Evolutionary conservation across 2,888 invertebrate genomes (phyloP), one percentile per base, ranked within the genome.

Genomic region (Xanthorhoe designata): DNA sequence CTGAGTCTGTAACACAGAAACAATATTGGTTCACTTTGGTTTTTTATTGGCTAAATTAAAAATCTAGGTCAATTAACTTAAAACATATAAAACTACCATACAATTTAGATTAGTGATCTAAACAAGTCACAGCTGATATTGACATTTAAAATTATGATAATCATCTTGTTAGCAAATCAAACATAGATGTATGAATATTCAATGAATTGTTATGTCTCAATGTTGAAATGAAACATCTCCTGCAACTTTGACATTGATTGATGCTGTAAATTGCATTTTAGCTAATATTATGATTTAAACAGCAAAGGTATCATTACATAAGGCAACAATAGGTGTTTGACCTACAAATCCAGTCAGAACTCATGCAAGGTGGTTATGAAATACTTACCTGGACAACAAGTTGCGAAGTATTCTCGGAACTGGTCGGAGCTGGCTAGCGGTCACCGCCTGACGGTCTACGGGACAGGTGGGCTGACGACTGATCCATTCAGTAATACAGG

Each of bases 401-500:
- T 99, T 99, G 82, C 98, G 95, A 76, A 98, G 95, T 85, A 99
- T 99, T 84, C 99, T 95, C 51, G 99, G 99, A 72, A 98, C 98
- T 69, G 98, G 97, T 85, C 98, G 95, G 38, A 99, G 94, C 89
- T 98, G 98, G 69, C 96, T 96, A n/a, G 97, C 95, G 45, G 98
- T 98, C 75, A 99, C 96, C 58, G 97, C 95, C 84, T 97, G 98
- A 61, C 99, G 95, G 91, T 99, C 99, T 53, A 99, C 97, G 3
- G 99, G 99, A 84, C 99, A 99, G 42, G 98, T 98, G 17, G 98
- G 98, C 87, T 98, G 98, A 58, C 98, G 95, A 73, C 97, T 97
- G 74, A 99, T 95, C 99, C 99, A 99, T 91, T 98, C 98, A 70
- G 97, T 97, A 79, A 99, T 99, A 89, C 99, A 99, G 57, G 95